Evolutionary conservation across 1,140 invertebrate species (phyloP), one percentile per base, ranked within the genome.

Genomic region (Orussus abietinus): DNA sequence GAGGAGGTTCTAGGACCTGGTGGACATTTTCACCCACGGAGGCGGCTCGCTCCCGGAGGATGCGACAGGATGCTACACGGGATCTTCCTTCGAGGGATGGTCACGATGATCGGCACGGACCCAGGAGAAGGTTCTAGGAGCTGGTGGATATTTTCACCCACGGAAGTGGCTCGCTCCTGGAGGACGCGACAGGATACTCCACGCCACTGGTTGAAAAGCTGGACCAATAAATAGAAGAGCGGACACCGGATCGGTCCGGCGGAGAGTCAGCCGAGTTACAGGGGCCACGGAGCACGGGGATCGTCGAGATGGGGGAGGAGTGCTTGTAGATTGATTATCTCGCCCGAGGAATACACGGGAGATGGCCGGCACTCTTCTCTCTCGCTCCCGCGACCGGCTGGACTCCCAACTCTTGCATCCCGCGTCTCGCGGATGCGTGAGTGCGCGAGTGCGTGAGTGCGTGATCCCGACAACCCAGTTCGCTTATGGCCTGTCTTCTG

Each of bases 271-370:
- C 12, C 15, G 29, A 32, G 38, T 32, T 28, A 35, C 29, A 28
- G 9, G 32, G 21, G 28, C 30, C 22, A 45, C 18, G 26, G 15
- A n/a, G n/a, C n/a, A n/a, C n/a, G n/a, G n/a, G n/a, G n/a, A n/a
- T 2, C 18, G 21, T 18, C 30, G 19, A 26, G 43, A 38, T 45
- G 43, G 37, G 31, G 36, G 43, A 10, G 9, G 35, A 33, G 43
- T 22, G 43, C 29, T 40, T 45, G 43, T 35, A 45, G 43, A 45
- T 45, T 45, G 43, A 45, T 45, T 45, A 45, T 45, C 43, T 45
- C 29, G 43, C 43, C 36, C 31, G 43, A 45, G 43, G 43, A 45
- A 40, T 45, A 39, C 17, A 30, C 14, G 43, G 10, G 35, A 22
- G 30, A 34, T 12, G 26, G 38, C 4, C 11, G 19, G 21, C 18